Evolutionary conservation across 2,797 vertebrate genomes (phyloP), one percentile per base, ranked within the genome.

Genomic region (Scolopax rusticola): DNA sequence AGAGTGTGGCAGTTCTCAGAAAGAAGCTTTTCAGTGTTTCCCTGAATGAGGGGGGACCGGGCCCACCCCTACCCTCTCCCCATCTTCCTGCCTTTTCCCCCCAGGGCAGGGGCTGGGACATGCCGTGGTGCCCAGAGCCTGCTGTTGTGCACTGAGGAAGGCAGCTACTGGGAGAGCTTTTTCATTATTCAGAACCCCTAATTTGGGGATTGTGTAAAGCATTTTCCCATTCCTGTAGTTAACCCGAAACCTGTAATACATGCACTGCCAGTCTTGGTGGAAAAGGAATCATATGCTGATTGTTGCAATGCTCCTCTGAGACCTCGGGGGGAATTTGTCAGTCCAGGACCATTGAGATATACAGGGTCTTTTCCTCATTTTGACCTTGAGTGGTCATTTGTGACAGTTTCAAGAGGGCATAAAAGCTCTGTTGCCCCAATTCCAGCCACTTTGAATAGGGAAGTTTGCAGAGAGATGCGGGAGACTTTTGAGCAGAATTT

Each of bases 201-300:
- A 84, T 63, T 3, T 59, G 38, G 57, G 57, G 57, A 54, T 14
- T 67, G 69, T 13, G 47, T 71, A 28, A 89, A 85, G 82, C 15
- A 33, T 89, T 94, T 93, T 80, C 89, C 84, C 65, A 21, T 57
- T 86, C 65, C 76, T 81, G n/a, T 25, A 87, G 79, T 94, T 85
- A 89, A 86, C 41, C 33, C 2, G 1, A 90, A 91, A 84, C 59
- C 40, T 61, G 47, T 51, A 45, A 59, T 63, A 28, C 20, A 10
- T 15, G 24, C 10, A 1, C 43, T 38, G 67, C 70, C 33, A 1
- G 28, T 60, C 70, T 33, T 32, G 0, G 48, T 18, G 60, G 67
- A 93, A 88, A 90, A 64, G 15, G 1, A 73, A 41, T 67, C 25
- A 0, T 41, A 28, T 7, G 7, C 2, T 56, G 91, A 59, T 59